phyloP scores from a whole-genome alignment of 2,888 invertebrate genomes.

The Drosophila fungiperda region DNA sequence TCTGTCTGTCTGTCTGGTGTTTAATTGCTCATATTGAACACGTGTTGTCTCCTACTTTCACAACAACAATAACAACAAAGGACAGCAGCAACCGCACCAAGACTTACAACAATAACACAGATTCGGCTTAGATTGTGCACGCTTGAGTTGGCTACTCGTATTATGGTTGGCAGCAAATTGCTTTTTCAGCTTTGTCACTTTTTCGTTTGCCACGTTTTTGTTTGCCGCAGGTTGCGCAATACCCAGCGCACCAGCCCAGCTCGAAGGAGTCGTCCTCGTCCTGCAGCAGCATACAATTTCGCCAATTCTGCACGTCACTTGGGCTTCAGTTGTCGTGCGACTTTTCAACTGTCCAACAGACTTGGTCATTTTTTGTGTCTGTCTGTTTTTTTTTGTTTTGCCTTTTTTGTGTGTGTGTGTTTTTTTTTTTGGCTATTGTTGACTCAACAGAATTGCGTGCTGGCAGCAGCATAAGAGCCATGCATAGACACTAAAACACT shows the following conservation, averaged over 20 bases:
- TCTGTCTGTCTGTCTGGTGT: constrained; percentile 56
- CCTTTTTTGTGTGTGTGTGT: constrained; percentile 6
- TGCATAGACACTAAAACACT: constrained; percentile 32
- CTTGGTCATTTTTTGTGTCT: constrained; percentile 15
- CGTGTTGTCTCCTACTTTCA: constrained; percentile 64
- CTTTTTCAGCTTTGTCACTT: constrained; percentile 81
- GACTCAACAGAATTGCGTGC: constrained; percentile 75
- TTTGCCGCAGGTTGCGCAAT: constrained; percentile 55
- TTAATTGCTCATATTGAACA: constrained; percentile 82
- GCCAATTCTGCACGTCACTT: constrained; percentile 75
- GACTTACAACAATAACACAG: constrained; percentile 17
- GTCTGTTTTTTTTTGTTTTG: constrained; percentile 10
- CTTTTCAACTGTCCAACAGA: constrained; percentile 34
- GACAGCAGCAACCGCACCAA: background rate
- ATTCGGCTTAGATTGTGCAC: constrained; percentile 45
- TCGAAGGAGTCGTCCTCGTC: constrained; percentile 20
- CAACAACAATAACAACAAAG: constrained; percentile 7
- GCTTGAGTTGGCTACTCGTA: constrained; percentile 58
- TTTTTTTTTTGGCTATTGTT: constrained; percentile 56
- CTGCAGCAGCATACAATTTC: constrained; percentile 52
- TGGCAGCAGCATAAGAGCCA: constrained; percentile 33
- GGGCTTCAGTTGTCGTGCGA: constrained; percentile 51
- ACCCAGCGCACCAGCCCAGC: constrained; percentile 22
- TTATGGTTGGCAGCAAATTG: constrained; percentile 74
- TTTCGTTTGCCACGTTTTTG: constrained; percentile 62